Conservation (phyloP, 1,140 invertebrate genomes). For the Subanguina moxae region DNA sequence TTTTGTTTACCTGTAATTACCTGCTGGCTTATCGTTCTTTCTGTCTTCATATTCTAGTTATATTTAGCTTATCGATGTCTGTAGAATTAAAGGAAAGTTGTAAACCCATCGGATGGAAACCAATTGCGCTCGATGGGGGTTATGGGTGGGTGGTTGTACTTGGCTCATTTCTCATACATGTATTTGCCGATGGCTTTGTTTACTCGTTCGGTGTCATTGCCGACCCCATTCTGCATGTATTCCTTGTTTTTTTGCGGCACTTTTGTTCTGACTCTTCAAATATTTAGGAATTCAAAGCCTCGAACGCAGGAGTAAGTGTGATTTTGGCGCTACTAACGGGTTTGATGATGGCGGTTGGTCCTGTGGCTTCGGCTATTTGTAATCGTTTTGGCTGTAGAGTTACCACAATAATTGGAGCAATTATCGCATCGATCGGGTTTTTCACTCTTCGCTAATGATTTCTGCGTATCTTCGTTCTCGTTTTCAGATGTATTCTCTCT, state of each 20-base stretch:
- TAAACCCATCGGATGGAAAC: slow-evolving; percentile 36
- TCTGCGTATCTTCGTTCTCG: not conserved
- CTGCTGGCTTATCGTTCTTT: no score
- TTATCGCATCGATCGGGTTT: not conserved
- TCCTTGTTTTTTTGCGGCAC: not conserved
- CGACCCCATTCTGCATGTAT: slow-evolving; percentile 67
- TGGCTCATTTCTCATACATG: slow-evolving; percentile 90
- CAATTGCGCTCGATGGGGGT: slow-evolving; percentile 62
- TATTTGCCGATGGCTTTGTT: slow-evolving; percentile 82
- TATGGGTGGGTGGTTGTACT: slow-evolving; percentile 86
- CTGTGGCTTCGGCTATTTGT: slow-evolving; percentile 82
- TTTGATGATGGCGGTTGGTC: slow-evolving; percentile 74
- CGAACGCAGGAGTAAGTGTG: slow-evolving; percentile 75
- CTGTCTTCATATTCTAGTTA: no score
- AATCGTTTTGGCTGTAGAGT: slow-evolving; percentile 84
- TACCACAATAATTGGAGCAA: slow-evolving; percentile 74
- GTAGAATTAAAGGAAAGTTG: no score
- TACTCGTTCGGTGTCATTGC: slow-evolving; percentile 63
- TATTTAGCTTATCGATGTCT: no score
- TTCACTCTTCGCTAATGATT: not conserved
- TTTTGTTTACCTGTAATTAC: no score
- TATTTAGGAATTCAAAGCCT: slow-evolving; percentile 68
- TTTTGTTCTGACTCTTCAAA: not conserved
- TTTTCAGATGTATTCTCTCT: slow-evolving; percentile 62
- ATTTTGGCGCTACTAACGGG: slow-evolving; percentile 85